These are phyloP conservation scores for Dasyurus viverrinus DNA, from an alignment of 2,113 vertebrate genomes.

Conservation along the genomic window DNA sequence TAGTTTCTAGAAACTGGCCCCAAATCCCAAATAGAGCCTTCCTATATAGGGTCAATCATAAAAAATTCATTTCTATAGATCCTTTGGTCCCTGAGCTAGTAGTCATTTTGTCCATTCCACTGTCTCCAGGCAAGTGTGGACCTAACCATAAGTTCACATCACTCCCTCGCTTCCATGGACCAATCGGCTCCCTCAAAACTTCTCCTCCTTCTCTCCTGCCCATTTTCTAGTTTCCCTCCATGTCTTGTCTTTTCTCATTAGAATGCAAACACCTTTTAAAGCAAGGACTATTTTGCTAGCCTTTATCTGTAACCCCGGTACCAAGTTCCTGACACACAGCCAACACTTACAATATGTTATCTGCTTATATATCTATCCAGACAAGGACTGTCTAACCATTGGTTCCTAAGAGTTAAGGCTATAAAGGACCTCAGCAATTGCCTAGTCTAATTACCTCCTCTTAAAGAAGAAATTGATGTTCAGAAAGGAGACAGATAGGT, in stretches of 20 bases:
- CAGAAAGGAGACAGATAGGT: background rate
- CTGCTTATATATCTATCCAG: background rate
- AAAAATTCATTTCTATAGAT: background rate
- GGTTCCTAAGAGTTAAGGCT: background rate
- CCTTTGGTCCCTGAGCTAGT: background rate
- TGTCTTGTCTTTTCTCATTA: background rate
- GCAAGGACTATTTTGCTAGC: background rate
- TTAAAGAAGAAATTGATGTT: background rate
- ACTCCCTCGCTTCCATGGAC: background rate
- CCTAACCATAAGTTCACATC: background rate
- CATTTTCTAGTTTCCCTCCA: background rate
- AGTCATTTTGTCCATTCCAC: background rate
- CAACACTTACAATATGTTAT: background rate
- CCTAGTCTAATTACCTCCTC: background rate
- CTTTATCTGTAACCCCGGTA: background rate
- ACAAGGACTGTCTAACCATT: background rate
- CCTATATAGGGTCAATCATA: background rate
- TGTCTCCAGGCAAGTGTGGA: background rate
- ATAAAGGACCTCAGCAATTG: background rate
- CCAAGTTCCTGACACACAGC: background rate
- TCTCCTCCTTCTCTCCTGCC: background rate
- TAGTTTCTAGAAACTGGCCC: background rate
- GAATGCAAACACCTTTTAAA: background rate
- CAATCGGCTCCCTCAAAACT: background rate
- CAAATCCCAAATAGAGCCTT: background rate